These are phyloP conservation scores for Trissolcus basalis DNA, from an alignment of 1,140 invertebrate species.

Conservation along the genomic window DNA sequence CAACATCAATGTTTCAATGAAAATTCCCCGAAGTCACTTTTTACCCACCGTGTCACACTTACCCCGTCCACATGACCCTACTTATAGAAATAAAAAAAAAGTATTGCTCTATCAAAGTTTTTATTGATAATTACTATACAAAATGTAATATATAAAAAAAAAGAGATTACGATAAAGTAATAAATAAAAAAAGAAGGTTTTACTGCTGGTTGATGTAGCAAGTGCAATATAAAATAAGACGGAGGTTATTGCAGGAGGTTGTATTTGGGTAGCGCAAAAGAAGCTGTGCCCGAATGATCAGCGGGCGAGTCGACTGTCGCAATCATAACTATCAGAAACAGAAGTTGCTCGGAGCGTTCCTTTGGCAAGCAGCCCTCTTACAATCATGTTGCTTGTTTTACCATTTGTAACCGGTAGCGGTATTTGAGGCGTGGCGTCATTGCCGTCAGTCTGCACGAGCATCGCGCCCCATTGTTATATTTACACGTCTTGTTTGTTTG, in stretches of 20 bases:
- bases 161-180: too few relatives aligned
- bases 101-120: too few relatives aligned
- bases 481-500: slow-evolving; percentile 54
- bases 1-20: too few relatives aligned
- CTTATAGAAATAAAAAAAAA: too few relatives aligned
- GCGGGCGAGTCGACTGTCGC: slow-evolving; percentile 62
- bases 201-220: slow-evolving; percentile 57
- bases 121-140: too few relatives aligned
- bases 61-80: too few relatives aligned
- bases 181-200: slow-evolving; percentile 5
- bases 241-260: slow-evolving; percentile 29
- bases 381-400: slow-evolving; percentile 68
- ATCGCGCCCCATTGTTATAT: slow-evolving; percentile 52
- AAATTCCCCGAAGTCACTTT: too few relatives aligned
- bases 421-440: slow-evolving; percentile 55
- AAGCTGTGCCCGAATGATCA: slow-evolving; percentile 54
- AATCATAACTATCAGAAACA: slow-evolving; percentile 72
- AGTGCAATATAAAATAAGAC: slow-evolving; percentile 42
- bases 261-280: slow-evolving; percentile 49
- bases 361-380: slow-evolving; percentile 56
- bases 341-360: slow-evolving; percentile 60
- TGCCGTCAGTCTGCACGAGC: slow-evolving; percentile 38
- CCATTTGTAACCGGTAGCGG: slow-evolving; percentile 66
- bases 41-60: too few relatives aligned
- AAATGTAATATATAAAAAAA: too few relatives aligned